phyloP scores from a whole-genome alignment of 2,888 invertebrate species.

The Erannis defoliaria region DNA sequence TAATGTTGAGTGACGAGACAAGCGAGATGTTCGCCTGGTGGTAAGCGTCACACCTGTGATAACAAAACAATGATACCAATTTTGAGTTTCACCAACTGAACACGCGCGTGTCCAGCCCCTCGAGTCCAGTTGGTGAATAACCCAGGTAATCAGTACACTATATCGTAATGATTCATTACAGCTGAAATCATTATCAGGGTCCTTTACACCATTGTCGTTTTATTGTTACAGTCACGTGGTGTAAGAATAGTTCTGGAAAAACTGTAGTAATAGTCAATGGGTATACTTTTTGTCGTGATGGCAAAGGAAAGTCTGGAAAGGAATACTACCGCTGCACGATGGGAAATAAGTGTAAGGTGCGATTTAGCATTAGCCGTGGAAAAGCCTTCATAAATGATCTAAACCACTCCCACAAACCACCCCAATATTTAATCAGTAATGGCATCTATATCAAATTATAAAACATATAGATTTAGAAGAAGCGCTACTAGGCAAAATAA shows the following conservation, averaged over 20 bases:
- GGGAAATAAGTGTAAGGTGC: not conserved
- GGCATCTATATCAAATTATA: not conserved
- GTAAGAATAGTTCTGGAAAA: conserved; percentile 7
- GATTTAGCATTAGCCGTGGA: not conserved
- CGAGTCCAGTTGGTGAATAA: too few relatives aligned
- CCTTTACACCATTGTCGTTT: too few relatives aligned
- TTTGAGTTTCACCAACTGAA: too few relatives aligned
- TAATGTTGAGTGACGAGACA: too few relatives aligned
- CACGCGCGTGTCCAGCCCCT: too few relatives aligned
- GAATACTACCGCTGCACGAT: conserved; percentile 18
- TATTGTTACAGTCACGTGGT: conserved; percentile 16
- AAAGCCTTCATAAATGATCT: not conserved
- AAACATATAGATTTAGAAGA: not conserved
- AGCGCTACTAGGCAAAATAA: too few relatives aligned
- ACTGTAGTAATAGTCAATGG: not conserved
- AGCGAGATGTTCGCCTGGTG: too few relatives aligned
- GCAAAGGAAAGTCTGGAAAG: not conserved
- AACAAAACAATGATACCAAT: too few relatives aligned
- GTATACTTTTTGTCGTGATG: conserved; percentile 6
- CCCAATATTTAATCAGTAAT: not conserved
- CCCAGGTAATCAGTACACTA: too few relatives aligned
- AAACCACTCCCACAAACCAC: not conserved
- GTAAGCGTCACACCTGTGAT: too few relatives aligned
- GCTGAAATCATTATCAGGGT: too few relatives aligned
- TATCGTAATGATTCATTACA: too few relatives aligned